Base-by-base conservation (phyloP, 2,113 vertebrate species). In the Ptilorrhoa leucosticta region DNA sequence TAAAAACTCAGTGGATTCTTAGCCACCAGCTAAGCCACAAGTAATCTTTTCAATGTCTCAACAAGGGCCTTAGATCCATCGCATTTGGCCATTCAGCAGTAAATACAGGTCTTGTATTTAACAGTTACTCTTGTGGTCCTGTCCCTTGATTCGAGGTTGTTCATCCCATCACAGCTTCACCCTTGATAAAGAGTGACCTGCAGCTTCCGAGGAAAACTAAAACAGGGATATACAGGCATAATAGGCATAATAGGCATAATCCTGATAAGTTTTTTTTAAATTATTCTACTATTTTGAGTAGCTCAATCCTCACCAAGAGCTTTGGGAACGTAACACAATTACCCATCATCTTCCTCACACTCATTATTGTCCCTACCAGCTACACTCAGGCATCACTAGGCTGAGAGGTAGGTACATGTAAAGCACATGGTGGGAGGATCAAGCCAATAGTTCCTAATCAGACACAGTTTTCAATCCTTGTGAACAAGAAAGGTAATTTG, bases 141-240 rank as follows among this genome's bases (percentile, higher is more conserved):
- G 28, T 44, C 10, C 15, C 18, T 53, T 69, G 48, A 37, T 65
- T 65, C 19, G 3, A 26, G n/a, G 22, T 66, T 64, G 9, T 44
- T 86, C 58, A 28, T 56, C 45, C 65, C 5, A 0, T 81, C 54
- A 37, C 54, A 65, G 8, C 21, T 87, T 81, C 47, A 28, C 4
- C 26, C 26, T 12, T 37, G 28, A 6, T 44, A 56, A 75, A 80
- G 24, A 18, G 11, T 81, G 77, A 71, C 19, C 15, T 64, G 24
- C 45, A 81, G 37, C n/a, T 72, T 61, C 54, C 54, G 15, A 20
- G 10, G 9, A 72, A 33, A 91, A 4, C 10, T 44, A 72, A 2
- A 64, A 13, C 39, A 58, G 27, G 21, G 15, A 48, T 37, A 48
- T 42, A n/a, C 0, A 0, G 7, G n/a, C n/a, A n/a, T n/a, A n/a